Conservation (phyloP, 2,113 vertebrate genomes). For the Istiophorus platypterus region DNA sequence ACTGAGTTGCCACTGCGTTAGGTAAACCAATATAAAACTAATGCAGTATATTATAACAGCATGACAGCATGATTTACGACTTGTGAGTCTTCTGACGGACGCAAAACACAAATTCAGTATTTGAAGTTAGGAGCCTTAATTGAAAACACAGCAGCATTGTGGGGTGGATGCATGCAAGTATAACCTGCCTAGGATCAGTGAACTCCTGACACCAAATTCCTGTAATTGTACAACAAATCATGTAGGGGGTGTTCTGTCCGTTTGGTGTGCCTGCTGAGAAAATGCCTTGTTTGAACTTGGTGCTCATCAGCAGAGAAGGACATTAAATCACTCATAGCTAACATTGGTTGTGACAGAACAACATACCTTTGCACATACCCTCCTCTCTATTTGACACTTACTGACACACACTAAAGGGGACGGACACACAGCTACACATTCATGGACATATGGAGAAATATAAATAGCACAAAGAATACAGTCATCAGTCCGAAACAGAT, state of each 20-base stretch:
- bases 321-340: slow-evolving; percentile 68
- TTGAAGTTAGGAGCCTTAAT: background rate
- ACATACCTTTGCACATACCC: slow-evolving; percentile 60
- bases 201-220: background rate
- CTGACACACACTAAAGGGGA: background rate
- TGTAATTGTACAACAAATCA: background rate
- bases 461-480: background rate
- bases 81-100: slow-evolving; percentile 4
- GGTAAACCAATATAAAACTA: background rate
- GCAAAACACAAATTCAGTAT: slow-evolving; percentile 3
- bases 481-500: slow-evolving; percentile 28
- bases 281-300: slow-evolving; percentile 67
- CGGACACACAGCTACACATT: slow-evolving; percentile 18
- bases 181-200: background rate
- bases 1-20: background rate
- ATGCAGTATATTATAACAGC: background rate
- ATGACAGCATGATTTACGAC: too few species aligned
- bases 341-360: slow-evolving; percentile 62
- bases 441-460: slow-evolving; percentile 37
- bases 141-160: background rate
- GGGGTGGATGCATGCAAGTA: background rate
- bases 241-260: slow-evolving; percentile 8
- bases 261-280: slow-evolving; percentile 2
- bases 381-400: slow-evolving; percentile 18
- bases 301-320: slow-evolving; percentile 44